Percentiles rank a stretch among this genome's conserved stretches.
Conservation (phyloP, 2,888 invertebrate genomes). For the Conus canariensis region DNA sequence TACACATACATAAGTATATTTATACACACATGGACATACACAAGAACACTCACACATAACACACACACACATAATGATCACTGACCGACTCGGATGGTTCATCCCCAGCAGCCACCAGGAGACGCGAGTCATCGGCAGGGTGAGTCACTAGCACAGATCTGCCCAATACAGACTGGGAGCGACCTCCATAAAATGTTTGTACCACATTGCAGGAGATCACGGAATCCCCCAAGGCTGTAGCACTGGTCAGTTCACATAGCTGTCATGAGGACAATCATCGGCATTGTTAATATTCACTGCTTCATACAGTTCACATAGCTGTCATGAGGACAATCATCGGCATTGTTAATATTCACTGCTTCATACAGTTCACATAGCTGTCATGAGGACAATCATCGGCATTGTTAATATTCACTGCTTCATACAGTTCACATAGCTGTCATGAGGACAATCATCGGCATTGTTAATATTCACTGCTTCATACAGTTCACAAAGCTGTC, state of each 20-base stretch:
- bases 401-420: too few relatives aligned
- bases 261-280: conserved; percentile 45
- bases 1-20: too few relatives aligned
- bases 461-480: too few relatives aligned
- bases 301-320: background rate
- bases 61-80: too few relatives aligned
- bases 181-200: conserved; percentile 83
- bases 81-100: conserved; percentile 83
- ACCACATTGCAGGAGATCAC: conserved; percentile 65
- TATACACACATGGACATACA: too few relatives aligned
- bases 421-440: too few relatives aligned
- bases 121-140: conserved; percentile 79
- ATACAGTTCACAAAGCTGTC: too few relatives aligned
- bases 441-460: too few relatives aligned
- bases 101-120: conserved; percentile 87
- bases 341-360: background rate
- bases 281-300: conserved; percentile 65
- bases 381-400: background rate
- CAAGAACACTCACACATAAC: too few relatives aligned
- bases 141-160: conserved; percentile 83
- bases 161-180: conserved; percentile 85
- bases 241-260: conserved; percentile 68
- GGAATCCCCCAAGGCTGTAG: conserved; percentile 54
- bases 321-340: background rate
- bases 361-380: background rate